A percentile compares a stretch with the other conserved stretches of the same genome.
These are phyloP conservation scores for Eristalis pertinax DNA, from an alignment of 2,888 invertebrate species.

Conservation along the genomic window DNA sequence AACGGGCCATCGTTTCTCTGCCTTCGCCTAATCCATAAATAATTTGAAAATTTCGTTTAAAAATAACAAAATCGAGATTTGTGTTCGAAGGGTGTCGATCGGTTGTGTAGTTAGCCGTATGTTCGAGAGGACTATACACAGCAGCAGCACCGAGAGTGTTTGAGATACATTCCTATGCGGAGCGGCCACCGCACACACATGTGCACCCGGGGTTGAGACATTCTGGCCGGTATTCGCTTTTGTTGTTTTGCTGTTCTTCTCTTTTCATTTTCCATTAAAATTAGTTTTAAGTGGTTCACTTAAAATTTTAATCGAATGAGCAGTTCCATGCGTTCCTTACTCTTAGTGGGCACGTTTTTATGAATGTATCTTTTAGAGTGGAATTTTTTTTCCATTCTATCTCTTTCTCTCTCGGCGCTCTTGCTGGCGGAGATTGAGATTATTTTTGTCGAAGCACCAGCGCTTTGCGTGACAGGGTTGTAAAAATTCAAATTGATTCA, in stretches of 20 bases:
- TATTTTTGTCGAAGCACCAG: background rate
- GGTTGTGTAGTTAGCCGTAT: background rate
- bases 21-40: slow-evolving; percentile 38
- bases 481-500: background rate
- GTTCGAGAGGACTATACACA: background rate
- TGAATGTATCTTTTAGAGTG: background rate
- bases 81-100: slow-evolving; percentile 68
- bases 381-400: background rate
- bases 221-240: slow-evolving; percentile 20
- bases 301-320: slow-evolving; percentile 50
- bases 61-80: slow-evolving; percentile 58
- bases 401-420: background rate
- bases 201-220: background rate
- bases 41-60: slow-evolving; percentile 46
- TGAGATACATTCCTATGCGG: slow-evolving; percentile 19
- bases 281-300: slow-evolving; percentile 67
- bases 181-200: slow-evolving; percentile 2
- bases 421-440: background rate
- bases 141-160: background rate
- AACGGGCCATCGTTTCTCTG: background rate
- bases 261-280: slow-evolving; percentile 41
- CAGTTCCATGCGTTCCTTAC: slow-evolving; percentile 36
- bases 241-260: slow-evolving; percentile 8
- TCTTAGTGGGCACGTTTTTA: slow-evolving; percentile 1
- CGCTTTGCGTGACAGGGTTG: background rate